Conservation (phyloP, 2,888 invertebrate species). For the Andrena bicolor region DNA sequence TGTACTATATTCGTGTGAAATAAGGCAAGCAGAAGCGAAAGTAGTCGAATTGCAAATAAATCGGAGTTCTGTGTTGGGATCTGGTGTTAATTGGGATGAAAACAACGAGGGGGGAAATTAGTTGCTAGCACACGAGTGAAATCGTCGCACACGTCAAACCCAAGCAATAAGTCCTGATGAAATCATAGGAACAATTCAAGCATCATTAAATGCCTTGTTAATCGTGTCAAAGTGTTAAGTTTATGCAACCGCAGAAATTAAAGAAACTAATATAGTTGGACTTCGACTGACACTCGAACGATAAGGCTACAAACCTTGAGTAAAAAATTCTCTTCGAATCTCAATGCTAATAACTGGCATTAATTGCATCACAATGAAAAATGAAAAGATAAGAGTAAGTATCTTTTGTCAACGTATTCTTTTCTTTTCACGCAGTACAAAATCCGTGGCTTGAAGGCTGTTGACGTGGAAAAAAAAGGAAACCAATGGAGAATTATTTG, state of each 20-base stretch:
- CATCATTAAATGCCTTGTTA: not conserved
- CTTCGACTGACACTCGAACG: not conserved
- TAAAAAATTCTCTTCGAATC: too few species aligned
- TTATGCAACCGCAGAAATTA: not conserved
- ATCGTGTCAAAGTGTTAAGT: not conserved
- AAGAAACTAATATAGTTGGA: not conserved
- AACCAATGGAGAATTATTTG: slow-evolving; percentile 37
- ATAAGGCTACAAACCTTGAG: too few species aligned
- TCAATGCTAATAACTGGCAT: too few species aligned
- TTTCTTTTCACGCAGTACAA: not conserved
- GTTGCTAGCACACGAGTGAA: slow-evolving; percentile 4
- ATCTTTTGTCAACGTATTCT: not conserved
- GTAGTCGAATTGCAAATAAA: not conserved
- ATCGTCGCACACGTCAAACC: slow-evolving; percentile 20
- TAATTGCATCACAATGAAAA: not conserved
- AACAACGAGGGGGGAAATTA: not conserved
- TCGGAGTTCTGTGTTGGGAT: not conserved
- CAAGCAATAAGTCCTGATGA: slow-evolving; percentile 30
- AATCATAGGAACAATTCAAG: slow-evolving; percentile 47
- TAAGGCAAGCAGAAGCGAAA: slow-evolving; percentile 52
- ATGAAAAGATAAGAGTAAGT: not conserved
- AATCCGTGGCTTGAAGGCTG: not conserved
- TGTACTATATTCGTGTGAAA: slow-evolving; percentile 42
- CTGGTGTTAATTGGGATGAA: slow-evolving; percentile 3
- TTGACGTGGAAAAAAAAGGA: slow-evolving; percentile 1